A percentile compares a stretch with the other conserved stretches of the same genome.
phyloP scores from a whole-genome alignment of 1,140 invertebrate genomes.

The Drosophila funebris region DNA sequence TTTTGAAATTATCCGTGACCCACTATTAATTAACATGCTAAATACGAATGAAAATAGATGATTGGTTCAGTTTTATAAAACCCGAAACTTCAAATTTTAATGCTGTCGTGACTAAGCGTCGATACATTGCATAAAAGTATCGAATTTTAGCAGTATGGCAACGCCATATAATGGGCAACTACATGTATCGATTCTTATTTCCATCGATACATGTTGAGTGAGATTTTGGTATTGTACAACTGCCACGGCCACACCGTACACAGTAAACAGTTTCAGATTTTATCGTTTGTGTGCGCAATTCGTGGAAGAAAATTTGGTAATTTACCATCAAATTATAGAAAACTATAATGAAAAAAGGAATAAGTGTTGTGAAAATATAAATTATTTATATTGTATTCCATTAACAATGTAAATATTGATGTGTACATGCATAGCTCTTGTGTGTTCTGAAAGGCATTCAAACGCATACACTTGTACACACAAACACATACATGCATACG shows the following conservation, averaged over 20 bases:
- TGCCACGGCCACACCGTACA: conserved; percentile 25
- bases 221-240: not conserved
- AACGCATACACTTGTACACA: conserved; percentile 23
- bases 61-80: not conserved
- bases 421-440: conserved; percentile 8
- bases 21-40: no score
- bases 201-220: not conserved
- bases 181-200: not conserved
- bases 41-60: no score
- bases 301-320: conserved; percentile 59
- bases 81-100: not conserved
- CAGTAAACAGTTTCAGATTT: conserved; percentile 74
- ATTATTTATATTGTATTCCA: not conserved
- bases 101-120: not conserved
- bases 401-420: conserved; percentile 26
- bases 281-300: conserved; percentile 56
- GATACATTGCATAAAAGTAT: not conserved
- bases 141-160: conserved; percentile 5
- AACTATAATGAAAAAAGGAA: conserved; percentile 6
- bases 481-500: conserved; percentile 30
- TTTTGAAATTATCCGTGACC: not conserved
- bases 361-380: conserved; percentile 16
- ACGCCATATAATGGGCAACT: not conserved
- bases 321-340: not conserved
- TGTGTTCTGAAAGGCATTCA: not conserved